Percentiles rank a stretch among this genome's conserved stretches.
Evolutionary conservation across 2,797 vertebrate species (phyloP).

Genomic region (Mallotus villosus): DNA sequence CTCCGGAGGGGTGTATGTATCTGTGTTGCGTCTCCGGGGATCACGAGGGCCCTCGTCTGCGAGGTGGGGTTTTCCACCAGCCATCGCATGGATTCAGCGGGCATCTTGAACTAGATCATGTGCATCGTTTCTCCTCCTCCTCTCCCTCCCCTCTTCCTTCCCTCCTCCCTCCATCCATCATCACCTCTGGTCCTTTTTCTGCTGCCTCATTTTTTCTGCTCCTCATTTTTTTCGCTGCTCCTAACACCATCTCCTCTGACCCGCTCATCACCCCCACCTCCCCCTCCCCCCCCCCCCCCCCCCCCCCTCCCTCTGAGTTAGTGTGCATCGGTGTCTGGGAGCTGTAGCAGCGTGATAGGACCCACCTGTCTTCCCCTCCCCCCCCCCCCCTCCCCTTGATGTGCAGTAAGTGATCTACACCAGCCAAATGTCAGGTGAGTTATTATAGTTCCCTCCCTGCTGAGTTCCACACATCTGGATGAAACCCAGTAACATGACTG

Average conservation of each 20-base stretch:
- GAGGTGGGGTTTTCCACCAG: slow-evolving; percentile 23
- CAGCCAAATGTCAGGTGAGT: slow-evolving; percentile 53
- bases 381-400: no score
- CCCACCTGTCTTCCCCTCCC: slow-evolving; percentile 64
- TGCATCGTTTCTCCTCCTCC: not conserved
- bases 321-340: no score
- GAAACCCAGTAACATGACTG: slow-evolving; percentile 48
- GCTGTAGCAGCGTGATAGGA: slow-evolving; percentile 48
- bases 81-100: slow-evolving; percentile 9
- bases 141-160: not conserved
- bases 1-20: slow-evolving; percentile 14
- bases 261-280: no score
- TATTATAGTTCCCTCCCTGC: slow-evolving; percentile 47
- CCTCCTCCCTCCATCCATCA: not conserved
- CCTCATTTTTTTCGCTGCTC: no score
- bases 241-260: no score
- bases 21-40: slow-evolving; percentile 59
- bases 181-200: no score
- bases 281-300: no score
- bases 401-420: slow-evolving; percentile 53
- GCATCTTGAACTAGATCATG: not conserved
- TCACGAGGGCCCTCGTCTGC: not conserved
- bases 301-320: no score
- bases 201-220: no score
- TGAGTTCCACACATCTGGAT: slow-evolving; percentile 33